Base-by-base conservation (phyloP, 1,140 invertebrate species). In the Sminthurides bifidus region DNA sequence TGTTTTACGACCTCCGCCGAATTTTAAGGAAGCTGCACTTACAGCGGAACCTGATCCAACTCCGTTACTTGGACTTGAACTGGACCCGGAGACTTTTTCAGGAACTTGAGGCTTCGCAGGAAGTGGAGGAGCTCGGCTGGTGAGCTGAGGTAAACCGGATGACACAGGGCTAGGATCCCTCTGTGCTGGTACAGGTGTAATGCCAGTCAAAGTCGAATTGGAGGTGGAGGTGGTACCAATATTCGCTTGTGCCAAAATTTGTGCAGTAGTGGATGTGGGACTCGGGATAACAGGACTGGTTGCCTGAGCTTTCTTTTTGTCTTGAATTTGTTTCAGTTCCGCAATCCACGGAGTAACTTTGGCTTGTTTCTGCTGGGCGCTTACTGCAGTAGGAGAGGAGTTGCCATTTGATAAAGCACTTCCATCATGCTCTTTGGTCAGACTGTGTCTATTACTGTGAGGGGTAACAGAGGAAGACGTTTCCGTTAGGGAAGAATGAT, bases 291-390 rank as follows among this genome's bases (percentile, higher is more conserved):
- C 27, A 12, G 44, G 53, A 41, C 52, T 52, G 8, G 30, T 44
- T 10, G 33, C 41, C 19, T 40, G 24, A 23, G 3, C 48, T 33
- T 35, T 40, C 44, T 65, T 64, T 52, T 46, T 61, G 29, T 64
- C 63, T 49, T 64, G 63, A 12, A 33, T 64, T 26, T 53, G 40
- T 54, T 56, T 59, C 37, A 65, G 37, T 50, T 65, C 63, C 4
- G 54, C 52, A 49, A 65, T 61, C 63, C 63, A 62, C 2, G 59
- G 59, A 15, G 37, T 35, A 0, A 37, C 23, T n/a, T 30, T 59
- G 31, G 33, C 43, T 54, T n/a, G 45, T 35, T 31, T 54, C 52
- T 12, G 46, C 45, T 1, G 50, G 17, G 12, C 27, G 33, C 8
- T 52, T 38, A n/a, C 24, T 24, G 31, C 19, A 17, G 40, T 29